Evolutionary conservation across 1,140 invertebrate genomes (phyloP).

Genomic region (Papilio glaucus): DNA sequence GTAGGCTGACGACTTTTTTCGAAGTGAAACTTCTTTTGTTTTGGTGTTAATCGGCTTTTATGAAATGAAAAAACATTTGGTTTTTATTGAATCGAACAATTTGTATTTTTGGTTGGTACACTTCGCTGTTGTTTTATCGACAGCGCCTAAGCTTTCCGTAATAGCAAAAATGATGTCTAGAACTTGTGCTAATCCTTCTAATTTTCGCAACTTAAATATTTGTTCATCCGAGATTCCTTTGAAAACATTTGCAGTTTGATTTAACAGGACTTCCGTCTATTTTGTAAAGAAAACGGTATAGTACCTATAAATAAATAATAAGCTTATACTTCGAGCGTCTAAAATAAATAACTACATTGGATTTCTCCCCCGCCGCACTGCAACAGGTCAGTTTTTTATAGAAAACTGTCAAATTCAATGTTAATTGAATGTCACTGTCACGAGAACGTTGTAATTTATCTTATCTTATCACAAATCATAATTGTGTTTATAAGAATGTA

Average conservation of each 20-base stretch:
- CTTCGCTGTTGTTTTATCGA: background rate
- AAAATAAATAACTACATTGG: too few species aligned
- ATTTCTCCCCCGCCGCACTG: too few species aligned
- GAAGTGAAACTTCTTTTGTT: too few species aligned
- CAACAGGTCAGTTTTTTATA: background rate
- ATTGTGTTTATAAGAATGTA: conserved; percentile 1
- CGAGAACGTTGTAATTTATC: background rate
- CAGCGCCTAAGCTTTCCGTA: background rate
- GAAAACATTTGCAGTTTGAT: background rate
- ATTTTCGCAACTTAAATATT: background rate
- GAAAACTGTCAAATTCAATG: background rate
- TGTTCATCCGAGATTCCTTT: background rate
- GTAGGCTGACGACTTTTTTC: too few species aligned
- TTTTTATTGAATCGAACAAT: background rate
- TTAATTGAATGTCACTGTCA: background rate
- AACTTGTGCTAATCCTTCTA: background rate
- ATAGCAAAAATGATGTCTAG: background rate
- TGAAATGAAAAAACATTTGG: too few species aligned
- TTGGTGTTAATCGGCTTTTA: background rate
- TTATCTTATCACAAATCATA: background rate
- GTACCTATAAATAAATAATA: background rate
- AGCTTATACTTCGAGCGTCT: too few species aligned
- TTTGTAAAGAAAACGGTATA: background rate
- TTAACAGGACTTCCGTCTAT: background rate
- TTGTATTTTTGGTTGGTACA: background rate